Evolutionary conservation across 2,113 vertebrate genomes (phyloP).

Genomic region (Chinchilla lanigera): DNA sequence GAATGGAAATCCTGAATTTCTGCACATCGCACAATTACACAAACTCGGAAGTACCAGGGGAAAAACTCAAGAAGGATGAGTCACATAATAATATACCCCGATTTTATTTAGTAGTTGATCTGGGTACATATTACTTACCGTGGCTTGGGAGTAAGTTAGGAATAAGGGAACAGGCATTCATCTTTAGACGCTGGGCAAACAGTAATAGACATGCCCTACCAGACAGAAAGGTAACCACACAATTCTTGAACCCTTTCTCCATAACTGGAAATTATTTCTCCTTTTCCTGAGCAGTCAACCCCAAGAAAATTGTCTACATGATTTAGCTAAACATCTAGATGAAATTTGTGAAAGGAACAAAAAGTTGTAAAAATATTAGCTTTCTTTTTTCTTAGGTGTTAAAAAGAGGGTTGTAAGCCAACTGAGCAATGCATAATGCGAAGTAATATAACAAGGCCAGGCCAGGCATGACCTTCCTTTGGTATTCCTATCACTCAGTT

Average conservation of each 20-base stretch:
- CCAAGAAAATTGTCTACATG: not conserved
- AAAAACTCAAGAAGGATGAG: slow-evolving; percentile 16
- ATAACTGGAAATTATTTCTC: not conserved
- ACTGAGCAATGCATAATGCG: not conserved
- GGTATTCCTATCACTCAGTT: not conserved
- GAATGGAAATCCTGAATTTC: slow-evolving; percentile 63
- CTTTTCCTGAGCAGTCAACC: not conserved
- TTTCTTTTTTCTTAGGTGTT: not conserved
- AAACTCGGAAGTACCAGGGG: not conserved
- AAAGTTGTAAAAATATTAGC: not conserved
- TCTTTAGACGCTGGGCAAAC: not conserved
- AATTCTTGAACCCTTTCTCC: not conserved
- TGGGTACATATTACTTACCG: not conserved
- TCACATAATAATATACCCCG: not conserved
- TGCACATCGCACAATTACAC: not conserved
- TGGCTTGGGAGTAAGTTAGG: not conserved
- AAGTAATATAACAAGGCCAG: not conserved
- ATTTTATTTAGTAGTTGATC: not conserved
- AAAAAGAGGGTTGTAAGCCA: not conserved
- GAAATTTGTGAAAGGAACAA: slow-evolving; percentile 22
- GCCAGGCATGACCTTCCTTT: too few relatives aligned
- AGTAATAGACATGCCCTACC: not conserved
- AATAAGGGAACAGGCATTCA: not conserved
- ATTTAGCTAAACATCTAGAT: not conserved
- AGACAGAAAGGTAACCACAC: not conserved